These are phyloP conservation scores for Anarsia innoxiella DNA, from an alignment of 2,888 invertebrate species.

Conservation along the genomic window DNA sequence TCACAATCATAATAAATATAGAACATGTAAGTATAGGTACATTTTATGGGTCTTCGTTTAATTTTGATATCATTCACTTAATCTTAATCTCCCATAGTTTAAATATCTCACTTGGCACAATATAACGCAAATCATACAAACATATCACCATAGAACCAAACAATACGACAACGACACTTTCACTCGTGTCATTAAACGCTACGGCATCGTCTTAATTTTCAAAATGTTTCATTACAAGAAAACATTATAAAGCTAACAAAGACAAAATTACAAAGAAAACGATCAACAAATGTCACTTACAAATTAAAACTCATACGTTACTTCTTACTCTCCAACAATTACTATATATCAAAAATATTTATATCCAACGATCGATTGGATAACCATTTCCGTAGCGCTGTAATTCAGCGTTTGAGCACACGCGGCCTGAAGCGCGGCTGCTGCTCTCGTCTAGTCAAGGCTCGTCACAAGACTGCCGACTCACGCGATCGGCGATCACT, in stretches of 20 bases:
- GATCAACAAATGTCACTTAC: slow-evolving; percentile 72
- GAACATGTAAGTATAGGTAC: slow-evolving; percentile 68
- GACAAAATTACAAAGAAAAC: slow-evolving; percentile 71
- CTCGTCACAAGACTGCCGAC: slow-evolving; percentile 32
- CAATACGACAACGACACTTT: slow-evolving; percentile 43
- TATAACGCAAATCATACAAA: slow-evolving; percentile 66
- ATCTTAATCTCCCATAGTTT: slow-evolving; percentile 67
- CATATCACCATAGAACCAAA: slow-evolving; percentile 46
- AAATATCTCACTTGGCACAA: slow-evolving; percentile 74
- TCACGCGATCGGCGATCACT: slow-evolving; percentile 38
- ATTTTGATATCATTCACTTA: slow-evolving; percentile 73
- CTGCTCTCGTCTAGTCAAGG: slow-evolving; percentile 29
- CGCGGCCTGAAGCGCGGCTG: slow-evolving; percentile 14
- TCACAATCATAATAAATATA: slow-evolving; percentile 71
- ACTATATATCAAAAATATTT: slow-evolving; percentile 63
- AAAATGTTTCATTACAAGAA: slow-evolving; percentile 52
- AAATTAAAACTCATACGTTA: slow-evolving; percentile 68
- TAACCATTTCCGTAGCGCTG: slow-evolving; percentile 27
- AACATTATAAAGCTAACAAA: slow-evolving; percentile 71
- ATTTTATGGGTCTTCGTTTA: slow-evolving; percentile 59
- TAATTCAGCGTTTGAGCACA: slow-evolving; percentile 10
- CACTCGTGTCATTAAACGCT: slow-evolving; percentile 47
- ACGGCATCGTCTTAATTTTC: slow-evolving; percentile 47
- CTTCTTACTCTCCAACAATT: slow-evolving; percentile 64
- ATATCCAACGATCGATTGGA: slow-evolving; percentile 40